phyloP scores from a whole-genome alignment of 2,888 invertebrate genomes.

The Corythucha ciliata region DNA sequence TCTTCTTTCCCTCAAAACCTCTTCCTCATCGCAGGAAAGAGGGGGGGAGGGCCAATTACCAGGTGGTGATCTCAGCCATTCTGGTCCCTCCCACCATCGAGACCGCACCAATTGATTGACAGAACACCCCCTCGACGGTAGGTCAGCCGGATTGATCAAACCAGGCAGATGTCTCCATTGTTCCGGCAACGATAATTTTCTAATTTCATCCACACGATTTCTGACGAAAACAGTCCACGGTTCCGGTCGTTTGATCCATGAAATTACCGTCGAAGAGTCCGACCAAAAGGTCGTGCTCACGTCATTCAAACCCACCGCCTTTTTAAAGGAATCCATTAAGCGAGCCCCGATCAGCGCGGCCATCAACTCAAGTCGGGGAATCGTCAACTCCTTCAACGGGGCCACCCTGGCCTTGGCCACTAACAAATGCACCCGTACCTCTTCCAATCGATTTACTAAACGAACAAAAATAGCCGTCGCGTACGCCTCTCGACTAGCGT shows the following conservation, averaged over 20 bases:
- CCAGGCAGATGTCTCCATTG: conserved; percentile 38
- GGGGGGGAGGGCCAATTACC: too few species aligned
- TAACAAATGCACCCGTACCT: conserved; percentile 32
- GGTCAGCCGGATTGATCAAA: conserved; percentile 37
- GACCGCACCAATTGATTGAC: conserved; percentile 33
- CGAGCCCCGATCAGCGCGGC: conserved; percentile 35
- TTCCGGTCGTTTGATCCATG: conserved; percentile 35
- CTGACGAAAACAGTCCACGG: conserved; percentile 36
- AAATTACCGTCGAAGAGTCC: conserved; percentile 35
- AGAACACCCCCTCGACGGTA: conserved; percentile 38
- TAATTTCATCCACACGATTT: conserved; percentile 37
- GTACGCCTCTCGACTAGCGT: conserved; percentile 33
- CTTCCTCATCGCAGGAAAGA: too few species aligned
- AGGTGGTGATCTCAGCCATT: too few species aligned
- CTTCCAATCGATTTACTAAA: conserved; percentile 17
- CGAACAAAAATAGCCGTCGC: conserved; percentile 35
- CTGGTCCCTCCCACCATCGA: too few species aligned
- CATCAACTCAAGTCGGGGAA: conserved; percentile 38
- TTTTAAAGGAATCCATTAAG: conserved; percentile 24
- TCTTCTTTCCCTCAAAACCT: too few species aligned
- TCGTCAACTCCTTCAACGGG: conserved; percentile 34
- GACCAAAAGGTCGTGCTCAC: conserved; percentile 34
- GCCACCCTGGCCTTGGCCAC: conserved; percentile 36
- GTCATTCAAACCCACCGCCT: background rate
- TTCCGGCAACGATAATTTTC: conserved; percentile 23